Evolutionary conservation across 2,113 vertebrate genomes (phyloP).

Genomic region (Cyrtonyx montezumae): DNA sequence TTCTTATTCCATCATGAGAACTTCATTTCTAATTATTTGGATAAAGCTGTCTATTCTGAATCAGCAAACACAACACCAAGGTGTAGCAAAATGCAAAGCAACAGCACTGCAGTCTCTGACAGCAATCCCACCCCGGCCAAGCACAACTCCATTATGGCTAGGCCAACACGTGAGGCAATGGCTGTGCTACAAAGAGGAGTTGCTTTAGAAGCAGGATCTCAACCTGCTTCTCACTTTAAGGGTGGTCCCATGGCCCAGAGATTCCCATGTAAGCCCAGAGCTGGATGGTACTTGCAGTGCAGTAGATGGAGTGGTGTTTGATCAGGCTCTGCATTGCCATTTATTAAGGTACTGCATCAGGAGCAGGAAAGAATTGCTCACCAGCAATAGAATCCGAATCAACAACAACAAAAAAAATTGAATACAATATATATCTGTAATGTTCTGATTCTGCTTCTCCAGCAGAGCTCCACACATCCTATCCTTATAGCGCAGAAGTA

Average conservation of each 20-base stretch:
- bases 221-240: fast-evolving
- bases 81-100: neutral
- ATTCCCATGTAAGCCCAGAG: neutral
- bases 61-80: neutral
- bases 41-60: neutral
- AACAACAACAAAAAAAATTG: neutral
- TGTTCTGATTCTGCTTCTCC: neutral
- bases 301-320: neutral
- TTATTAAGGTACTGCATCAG: neutral
- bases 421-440: neutral
- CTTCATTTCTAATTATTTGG: neutral
- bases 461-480: neutral
- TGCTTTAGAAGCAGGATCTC: neutral
- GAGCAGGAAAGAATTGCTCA: neutral
- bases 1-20: neutral
- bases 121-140: neutral
- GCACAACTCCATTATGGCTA: fast-evolving
- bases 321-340: neutral
- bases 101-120: neutral
- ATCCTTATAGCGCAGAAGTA: neutral
- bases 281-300: neutral
- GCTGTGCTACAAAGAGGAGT: neutral
- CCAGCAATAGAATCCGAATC: neutral
- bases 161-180: neutral
- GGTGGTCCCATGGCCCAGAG: fast-evolving